phyloP scores from a whole-genome alignment of 2,888 invertebrate species.

The Drosophila gaucha region DNA sequence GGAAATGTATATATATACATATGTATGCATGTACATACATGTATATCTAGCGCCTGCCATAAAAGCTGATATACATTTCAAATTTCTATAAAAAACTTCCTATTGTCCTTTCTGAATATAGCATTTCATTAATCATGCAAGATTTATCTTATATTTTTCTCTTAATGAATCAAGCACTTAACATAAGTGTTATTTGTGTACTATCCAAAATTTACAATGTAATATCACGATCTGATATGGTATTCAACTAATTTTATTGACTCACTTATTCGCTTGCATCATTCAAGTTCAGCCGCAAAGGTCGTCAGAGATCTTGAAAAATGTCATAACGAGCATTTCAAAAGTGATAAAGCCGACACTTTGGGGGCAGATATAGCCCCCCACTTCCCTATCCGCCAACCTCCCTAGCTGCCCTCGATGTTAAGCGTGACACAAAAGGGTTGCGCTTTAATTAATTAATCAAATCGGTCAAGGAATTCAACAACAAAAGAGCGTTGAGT shows the following conservation, averaged over 20 bases:
- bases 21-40: too few species aligned
- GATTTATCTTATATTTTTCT: too few species aligned
- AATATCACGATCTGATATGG: slow-evolving; percentile 12
- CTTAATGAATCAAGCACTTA: background rate
- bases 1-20: too few species aligned
- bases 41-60: too few species aligned
- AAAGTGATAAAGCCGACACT: slow-evolving; percentile 76
- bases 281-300: slow-evolving; percentile 73
- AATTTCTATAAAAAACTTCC: too few species aligned
- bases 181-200: background rate
- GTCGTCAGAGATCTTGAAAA: slow-evolving; percentile 50
- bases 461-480: slow-evolving; percentile 75
- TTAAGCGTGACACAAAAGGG: slow-evolving; percentile 59
- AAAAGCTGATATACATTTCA: too few species aligned
- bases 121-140: too few species aligned
- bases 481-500: slow-evolving; percentile 33
- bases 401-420: slow-evolving; percentile 8
- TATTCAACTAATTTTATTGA: slow-evolving; percentile 40
- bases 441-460: slow-evolving; percentile 79
- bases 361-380: background rate
- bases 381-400: background rate
- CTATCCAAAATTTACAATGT: slow-evolving; percentile 15
- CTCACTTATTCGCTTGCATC: slow-evolving; percentile 64
- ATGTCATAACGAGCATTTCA: slow-evolving; percentile 42
- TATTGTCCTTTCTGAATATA: too few species aligned